Percentiles rank a stretch among this genome's conserved stretches.
Conservation (phyloP, 2,888 invertebrate species). For the Drosophila nr. fundita region DNA sequence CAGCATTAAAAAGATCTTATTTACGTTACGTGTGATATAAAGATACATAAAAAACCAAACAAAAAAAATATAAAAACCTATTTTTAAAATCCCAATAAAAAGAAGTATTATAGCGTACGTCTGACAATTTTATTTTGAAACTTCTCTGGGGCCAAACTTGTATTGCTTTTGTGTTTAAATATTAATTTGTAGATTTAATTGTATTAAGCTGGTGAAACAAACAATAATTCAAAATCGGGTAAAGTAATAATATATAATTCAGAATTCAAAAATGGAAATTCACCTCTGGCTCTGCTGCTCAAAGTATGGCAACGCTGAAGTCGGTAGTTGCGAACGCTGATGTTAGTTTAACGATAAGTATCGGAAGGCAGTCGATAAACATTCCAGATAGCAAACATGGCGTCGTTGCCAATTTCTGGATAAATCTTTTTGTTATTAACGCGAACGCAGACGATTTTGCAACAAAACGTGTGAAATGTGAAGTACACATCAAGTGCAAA, state of each 20-base stretch:
- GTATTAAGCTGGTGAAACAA: background rate
- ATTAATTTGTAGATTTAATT: too few relatives aligned
- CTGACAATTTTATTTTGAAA: conserved; percentile 23
- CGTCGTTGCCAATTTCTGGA: conserved; percentile 61
- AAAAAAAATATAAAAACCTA: conserved; percentile 74
- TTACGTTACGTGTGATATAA: conserved; percentile 83
- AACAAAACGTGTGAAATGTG: conserved; percentile 57
- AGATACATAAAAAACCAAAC: conserved; percentile 64
- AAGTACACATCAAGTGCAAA: conserved; percentile 41
- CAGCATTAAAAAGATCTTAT: conserved; percentile 75
- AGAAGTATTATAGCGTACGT: conserved; percentile 76
- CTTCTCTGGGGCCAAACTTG: background rate
- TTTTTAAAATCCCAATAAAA: conserved; percentile 81
- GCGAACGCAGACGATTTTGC: conserved; percentile 38
- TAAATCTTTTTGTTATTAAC: conserved; percentile 51
- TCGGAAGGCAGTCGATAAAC: conserved; percentile 42
- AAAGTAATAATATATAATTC: background rate
- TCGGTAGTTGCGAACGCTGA: background rate
- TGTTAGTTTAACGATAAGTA: conserved; percentile 27
- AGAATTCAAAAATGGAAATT: background rate
- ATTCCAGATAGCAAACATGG: conserved; percentile 62
- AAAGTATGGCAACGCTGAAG: conserved; percentile 12
- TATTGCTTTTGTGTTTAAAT: background rate
- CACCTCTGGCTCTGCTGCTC: background rate
- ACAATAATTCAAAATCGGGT: background rate